Evolutionary conservation across 2,888 invertebrate genomes (phyloP).

Genomic region (Branchellion lobata): DNA sequence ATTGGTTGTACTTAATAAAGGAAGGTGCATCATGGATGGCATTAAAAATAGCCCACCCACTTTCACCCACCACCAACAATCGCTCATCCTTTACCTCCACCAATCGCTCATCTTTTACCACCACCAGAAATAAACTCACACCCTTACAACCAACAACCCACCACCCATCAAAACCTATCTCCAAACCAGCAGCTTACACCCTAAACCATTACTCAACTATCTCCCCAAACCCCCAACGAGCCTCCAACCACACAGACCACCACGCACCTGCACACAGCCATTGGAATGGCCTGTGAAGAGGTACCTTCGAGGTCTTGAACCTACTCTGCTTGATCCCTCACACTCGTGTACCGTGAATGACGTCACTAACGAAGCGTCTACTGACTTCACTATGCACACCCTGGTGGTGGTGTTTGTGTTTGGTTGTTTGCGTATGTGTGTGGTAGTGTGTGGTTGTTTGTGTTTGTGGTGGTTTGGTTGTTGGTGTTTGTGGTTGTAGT

Average conservation of each 20-base stretch:
- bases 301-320: conserved; percentile 76
- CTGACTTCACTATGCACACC: conserved; percentile 60
- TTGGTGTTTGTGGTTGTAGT: neutral
- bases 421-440: neutral
- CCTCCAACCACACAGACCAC: neutral
- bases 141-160: neutral
- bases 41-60: too few relatives aligned
- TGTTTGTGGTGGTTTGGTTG: neutral
- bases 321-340: conserved; percentile 90
- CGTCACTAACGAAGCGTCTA: conserved; percentile 88
- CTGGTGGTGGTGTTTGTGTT: conserved; percentile 19
- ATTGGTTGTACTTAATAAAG: too few relatives aligned
- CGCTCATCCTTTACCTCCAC: neutral
- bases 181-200: too few relatives aligned
- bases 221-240: neutral
- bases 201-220: too few relatives aligned
- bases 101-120: conserved; percentile 1
- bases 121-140: too few relatives aligned
- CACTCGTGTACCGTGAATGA: conserved; percentile 96
- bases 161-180: neutral
- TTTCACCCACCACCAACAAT: neutral
- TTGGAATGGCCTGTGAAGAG: conserved; percentile 62
- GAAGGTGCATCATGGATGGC: too few relatives aligned
- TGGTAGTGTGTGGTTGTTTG: neutral
- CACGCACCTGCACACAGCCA: conserved; percentile 57